Base-by-base conservation (phyloP, 1,140 invertebrate genomes). In the Bombus polaris region DNA sequence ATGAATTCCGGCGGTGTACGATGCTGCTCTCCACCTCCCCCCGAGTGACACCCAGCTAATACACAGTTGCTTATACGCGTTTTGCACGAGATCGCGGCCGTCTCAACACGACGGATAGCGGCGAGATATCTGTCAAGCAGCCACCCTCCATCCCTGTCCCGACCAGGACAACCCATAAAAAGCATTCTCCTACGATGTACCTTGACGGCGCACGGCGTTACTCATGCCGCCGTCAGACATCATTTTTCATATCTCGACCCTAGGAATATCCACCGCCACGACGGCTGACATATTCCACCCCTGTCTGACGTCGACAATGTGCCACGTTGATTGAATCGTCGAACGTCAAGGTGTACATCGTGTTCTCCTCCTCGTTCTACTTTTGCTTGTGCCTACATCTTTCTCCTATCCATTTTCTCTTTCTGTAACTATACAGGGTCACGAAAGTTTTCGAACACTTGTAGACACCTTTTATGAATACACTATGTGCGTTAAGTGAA, bases 221-320 rank as follows among this genome's bases (percentile, higher is more conserved):
- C 62, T 72, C 62, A 37, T 15, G 65, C 62, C 72, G 12, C 78
- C 84, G 87, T 90, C 91, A 93, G 89, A 87, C 87, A 90, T 92
- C 93, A 92, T 93, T 93, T 93, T 93, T 93, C 92, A 93, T 93
- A 92, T 91, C 89, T 85, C 88, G 86, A 83, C 85, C 84, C 81
- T 68, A 89, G 87, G 83, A 92, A 93, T 93, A 91, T 93, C 92
- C 91, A 83, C 32, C 78, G 32, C 32, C 85, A 39, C 53, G 84
- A 90, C 85, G 91, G 84, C 71, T 92, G 90, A 93, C 92, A 87
- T 93, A 88, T 90, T 81, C 89, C 81, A 66, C 71, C 80, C 47
- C 85, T 79, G 87, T 87, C 85, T 86, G 79, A 91, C 88, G 89
- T 92, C 90, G 89, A 92, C 93, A 93, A 92, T 93, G 90, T 89